A percentile compares a stretch with the other conserved stretches of the same genome.
Conservation (phyloP, 2,888 invertebrate species). For the Drosophila tanythrix region DNA sequence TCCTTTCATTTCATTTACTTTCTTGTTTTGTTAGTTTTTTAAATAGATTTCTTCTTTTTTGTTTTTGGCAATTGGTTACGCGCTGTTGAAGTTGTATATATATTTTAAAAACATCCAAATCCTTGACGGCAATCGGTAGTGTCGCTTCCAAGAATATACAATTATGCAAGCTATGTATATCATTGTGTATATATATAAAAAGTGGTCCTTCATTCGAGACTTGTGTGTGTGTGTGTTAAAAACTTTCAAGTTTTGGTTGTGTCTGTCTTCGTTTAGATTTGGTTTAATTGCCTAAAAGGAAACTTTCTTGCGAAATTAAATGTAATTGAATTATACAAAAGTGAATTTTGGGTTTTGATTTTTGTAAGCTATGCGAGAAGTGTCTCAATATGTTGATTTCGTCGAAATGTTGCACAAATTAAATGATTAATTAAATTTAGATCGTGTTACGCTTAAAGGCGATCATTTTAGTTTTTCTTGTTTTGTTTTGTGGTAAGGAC, state of each 20-base stretch:
- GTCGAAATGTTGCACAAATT: conserved; percentile 33
- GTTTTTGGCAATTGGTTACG: conserved; percentile 77
- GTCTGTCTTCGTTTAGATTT: conserved; percentile 29
- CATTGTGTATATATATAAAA: conserved; percentile 63
- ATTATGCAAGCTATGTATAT: conserved; percentile 37
- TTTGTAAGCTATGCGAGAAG: conserved; percentile 37
- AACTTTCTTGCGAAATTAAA: conserved; percentile 43
- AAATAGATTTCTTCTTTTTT: conserved; percentile 13
- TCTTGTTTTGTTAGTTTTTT: conserved; percentile 14
- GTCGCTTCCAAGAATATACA: conserved; percentile 67
- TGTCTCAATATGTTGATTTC: conserved; percentile 32
- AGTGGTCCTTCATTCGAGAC: conserved; percentile 81
- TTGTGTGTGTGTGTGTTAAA: conserved; percentile 65
- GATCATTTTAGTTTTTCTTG: conserved; percentile 14
- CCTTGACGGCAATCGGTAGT: conserved; percentile 72
- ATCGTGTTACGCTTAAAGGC: conserved; percentile 26
- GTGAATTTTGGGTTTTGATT: background rate
- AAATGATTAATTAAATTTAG: conserved; percentile 15
- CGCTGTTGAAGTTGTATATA: conserved; percentile 45
- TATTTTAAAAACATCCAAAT: conserved; percentile 73
- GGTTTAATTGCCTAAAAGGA: conserved; percentile 45
- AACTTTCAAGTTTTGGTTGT: conserved; percentile 44
- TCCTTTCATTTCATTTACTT: conserved; percentile 18
- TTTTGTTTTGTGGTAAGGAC: conserved; percentile 30
- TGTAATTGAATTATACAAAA: conserved; percentile 44